Base-by-base conservation (phyloP, 2,797 vertebrate species). In the Gymnocypris eckloni region DNA sequence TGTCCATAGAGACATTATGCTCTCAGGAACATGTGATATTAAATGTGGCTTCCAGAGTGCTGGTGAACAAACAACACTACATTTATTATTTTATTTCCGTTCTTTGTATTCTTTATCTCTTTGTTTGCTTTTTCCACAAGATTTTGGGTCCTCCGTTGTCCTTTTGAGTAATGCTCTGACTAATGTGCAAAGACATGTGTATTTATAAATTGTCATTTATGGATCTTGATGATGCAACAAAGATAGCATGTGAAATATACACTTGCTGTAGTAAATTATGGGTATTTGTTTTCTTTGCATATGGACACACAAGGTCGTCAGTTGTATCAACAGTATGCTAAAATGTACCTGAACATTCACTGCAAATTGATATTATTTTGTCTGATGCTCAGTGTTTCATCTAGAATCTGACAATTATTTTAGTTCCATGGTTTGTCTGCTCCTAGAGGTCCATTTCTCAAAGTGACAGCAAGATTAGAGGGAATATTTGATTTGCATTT, bases 401-500 rank as follows among this genome's bases (percentile, higher is more conserved):
- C 52, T 72, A 70, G 18, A 67, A 79, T 76, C 64, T 78, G 45
- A 82, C 20, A 79, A 73, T 79, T 81, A 83, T 84, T 87, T 52
- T 82, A 39, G n/a, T 77, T 79, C 48, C 50, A 20, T 59, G 8
- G 67, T 18, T 48, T 56, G 71, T 81, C n/a, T 79, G 66, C 75
- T 79, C 33, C 39, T 59, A 43, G 66, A 84, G 66, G 76, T 79
- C 73, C 22, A 73, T 88, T 66, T 66, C 78, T 89, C 80, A 86
- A 71, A 82, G 37, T 83, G 80, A 88, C 84, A 88, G 77, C 59
- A 41, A 87, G 80, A 89, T 87, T 81, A 88, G 82, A 88, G 54
- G 69, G 64, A 70, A 73, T 83, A 70, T 87, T 82, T 77, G 22
- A 90, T 89, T 73, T 87, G 73, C 79, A 86, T 82, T 89, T 82